Evolutionary conservation across 2,113 vertebrate genomes (phyloP).

Genomic region (Forbesichthys papilliferus): DNA sequence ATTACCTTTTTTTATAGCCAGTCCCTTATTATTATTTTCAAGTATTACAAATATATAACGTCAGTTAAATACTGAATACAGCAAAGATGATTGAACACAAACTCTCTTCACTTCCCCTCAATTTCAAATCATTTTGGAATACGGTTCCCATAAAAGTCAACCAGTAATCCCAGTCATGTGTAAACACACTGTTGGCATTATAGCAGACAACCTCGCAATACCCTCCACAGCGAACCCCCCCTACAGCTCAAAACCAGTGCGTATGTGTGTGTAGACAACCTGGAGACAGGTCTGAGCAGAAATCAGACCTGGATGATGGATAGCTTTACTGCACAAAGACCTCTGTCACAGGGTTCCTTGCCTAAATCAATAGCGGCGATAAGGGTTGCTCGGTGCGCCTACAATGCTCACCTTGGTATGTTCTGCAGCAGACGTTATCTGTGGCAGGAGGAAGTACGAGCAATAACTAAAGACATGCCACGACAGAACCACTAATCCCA

Average conservation of each 20-base stretch:
- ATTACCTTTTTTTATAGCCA: too few relatives aligned
- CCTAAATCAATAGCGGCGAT: slow-evolving; percentile 87
- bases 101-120: slow-evolving; percentile 2
- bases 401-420: slow-evolving; percentile 78
- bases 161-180: slow-evolving; percentile 10
- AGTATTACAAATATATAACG: slow-evolving; percentile 10
- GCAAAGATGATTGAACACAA: slow-evolving; percentile 18
- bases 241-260: slow-evolving; percentile 8
- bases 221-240: slow-evolving; percentile 11
- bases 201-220: not conserved
- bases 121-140: slow-evolving; percentile 5
- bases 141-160: slow-evolving; percentile 1
- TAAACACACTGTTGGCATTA: not conserved
- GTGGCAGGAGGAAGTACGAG: slow-evolving; percentile 85
- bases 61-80: slow-evolving; percentile 3
- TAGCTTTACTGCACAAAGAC: slow-evolving; percentile 76
- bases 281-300: slow-evolving; percentile 73
- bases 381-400: slow-evolving; percentile 72
- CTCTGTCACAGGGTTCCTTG: slow-evolving; percentile 83
- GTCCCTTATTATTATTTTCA: too few relatives aligned
- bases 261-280: slow-evolving; percentile 64
- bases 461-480: slow-evolving; percentile 94
- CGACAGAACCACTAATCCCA: slow-evolving; percentile 89
- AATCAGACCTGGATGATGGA: slow-evolving; percentile 77
- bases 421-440: slow-evolving; percentile 83